Evolutionary conservation across 2,888 invertebrate species (phyloP).

Genomic region (Drosophila ochracea): DNA sequence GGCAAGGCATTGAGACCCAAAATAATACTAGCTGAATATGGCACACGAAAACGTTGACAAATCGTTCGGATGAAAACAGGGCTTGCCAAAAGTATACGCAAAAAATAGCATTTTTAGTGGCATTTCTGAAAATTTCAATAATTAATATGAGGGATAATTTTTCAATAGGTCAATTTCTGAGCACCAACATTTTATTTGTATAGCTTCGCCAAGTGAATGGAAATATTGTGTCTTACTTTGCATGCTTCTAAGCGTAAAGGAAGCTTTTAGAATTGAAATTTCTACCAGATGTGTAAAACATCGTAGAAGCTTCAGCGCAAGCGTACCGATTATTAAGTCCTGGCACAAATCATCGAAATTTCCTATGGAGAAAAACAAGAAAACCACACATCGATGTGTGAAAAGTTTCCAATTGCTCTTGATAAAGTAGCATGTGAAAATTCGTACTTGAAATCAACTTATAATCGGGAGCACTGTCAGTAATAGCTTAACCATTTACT

Average conservation of each 20-base stretch:
- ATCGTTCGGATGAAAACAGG: not conserved
- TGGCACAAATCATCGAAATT: not conserved
- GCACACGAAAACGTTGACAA: not conserved
- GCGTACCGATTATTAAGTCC: too few relatives aligned
- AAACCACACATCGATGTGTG: not conserved
- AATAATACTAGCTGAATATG: conserved; percentile 1
- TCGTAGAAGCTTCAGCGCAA: too few relatives aligned
- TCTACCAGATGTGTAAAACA: not conserved
- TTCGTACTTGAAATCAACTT: not conserved
- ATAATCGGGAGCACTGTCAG: not conserved
- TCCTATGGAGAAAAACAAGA: not conserved
- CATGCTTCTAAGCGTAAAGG: not conserved
- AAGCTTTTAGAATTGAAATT: not conserved
- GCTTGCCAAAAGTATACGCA: not conserved
- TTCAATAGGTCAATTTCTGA: not conserved
- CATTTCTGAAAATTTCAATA: not conserved
- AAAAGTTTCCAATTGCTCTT: not conserved
- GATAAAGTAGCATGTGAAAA: not conserved
- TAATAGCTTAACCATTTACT: not conserved
- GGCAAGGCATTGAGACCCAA: conserved; percentile 1
- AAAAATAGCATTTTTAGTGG: not conserved
- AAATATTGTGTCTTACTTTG: too few relatives aligned
- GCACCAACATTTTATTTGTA: not conserved
- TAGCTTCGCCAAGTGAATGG: not conserved
- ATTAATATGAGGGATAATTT: not conserved